Conservation (phyloP, 2,113 vertebrate genomes). For the Anhinga anhinga region DNA sequence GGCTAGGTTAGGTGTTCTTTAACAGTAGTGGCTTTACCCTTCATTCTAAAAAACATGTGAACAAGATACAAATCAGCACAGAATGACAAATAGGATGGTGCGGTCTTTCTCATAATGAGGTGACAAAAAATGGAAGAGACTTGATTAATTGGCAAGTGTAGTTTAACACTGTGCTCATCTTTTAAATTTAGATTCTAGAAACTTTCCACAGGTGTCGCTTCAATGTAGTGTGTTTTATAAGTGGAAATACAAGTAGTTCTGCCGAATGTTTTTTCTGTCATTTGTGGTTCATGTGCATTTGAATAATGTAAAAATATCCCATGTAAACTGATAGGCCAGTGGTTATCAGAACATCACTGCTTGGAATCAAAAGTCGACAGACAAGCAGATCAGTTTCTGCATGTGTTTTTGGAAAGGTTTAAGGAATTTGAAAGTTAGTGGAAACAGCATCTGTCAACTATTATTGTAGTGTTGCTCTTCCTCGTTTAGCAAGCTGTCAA, state of each 20-base stretch:
- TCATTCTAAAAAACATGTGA: not conserved
- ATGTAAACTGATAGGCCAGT: not conserved
- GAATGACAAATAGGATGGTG: not conserved
- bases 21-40: not conserved
- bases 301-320: not conserved
- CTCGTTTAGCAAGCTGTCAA: constrained; percentile 59
- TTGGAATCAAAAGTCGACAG: not conserved
- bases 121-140: not conserved
- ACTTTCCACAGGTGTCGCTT: not conserved
- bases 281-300: not conserved
- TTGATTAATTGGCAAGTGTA: not conserved
- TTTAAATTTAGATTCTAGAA: not conserved
- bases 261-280: not conserved
- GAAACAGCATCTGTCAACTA: constrained; percentile 64
- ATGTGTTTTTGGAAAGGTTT: not conserved
- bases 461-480: constrained; percentile 26
- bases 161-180: not conserved
- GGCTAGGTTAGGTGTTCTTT: not conserved
- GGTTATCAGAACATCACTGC: not conserved
- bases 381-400: not conserved
- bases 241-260: not conserved
- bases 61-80: not conserved
- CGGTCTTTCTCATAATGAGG: not conserved
- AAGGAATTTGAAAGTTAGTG: not conserved
- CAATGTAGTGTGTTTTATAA: not conserved